phyloP scores from a whole-genome alignment of 2,888 invertebrate genomes.

The Bugulina stolonifera region DNA sequence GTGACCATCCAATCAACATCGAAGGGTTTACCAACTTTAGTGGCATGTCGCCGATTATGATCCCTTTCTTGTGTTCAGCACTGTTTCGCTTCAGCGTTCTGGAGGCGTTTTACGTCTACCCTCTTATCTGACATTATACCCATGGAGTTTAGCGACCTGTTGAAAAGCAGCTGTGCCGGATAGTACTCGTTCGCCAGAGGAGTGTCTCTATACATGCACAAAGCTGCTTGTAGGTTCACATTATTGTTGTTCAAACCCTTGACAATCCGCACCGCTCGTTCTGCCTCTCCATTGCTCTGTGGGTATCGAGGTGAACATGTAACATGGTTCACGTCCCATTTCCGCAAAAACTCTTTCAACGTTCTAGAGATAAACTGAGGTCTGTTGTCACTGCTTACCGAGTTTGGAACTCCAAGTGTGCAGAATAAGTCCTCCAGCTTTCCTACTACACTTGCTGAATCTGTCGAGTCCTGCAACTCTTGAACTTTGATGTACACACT shows the following conservation, averaged over 20 bases:
- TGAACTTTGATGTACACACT: no score
- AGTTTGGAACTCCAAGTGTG: slow-evolving; percentile 26
- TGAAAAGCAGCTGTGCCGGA: not conserved
- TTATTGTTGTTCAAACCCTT: not conserved
- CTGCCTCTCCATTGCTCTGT: slow-evolving; percentile 23
- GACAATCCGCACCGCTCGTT: not conserved
- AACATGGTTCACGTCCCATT: slow-evolving; percentile 16
- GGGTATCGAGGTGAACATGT: slow-evolving; percentile 10
- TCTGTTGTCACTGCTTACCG: slow-evolving; percentile 27
- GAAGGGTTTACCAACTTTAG: not conserved
- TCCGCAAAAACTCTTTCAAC: not conserved
- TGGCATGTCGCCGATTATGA: not conserved
- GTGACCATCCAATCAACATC: not conserved
- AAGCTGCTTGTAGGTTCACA: slow-evolving; percentile 4
- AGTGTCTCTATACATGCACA: not conserved
- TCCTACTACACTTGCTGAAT: no score
- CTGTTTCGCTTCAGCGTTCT: not conserved
- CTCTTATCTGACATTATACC: not conserved
- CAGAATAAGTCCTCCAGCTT: no score
- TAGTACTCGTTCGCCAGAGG: no score
- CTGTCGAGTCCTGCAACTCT: no score
- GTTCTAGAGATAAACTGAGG: slow-evolving; percentile 15
- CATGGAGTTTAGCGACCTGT: not conserved
- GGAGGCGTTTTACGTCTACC: not conserved
- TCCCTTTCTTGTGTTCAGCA: not conserved